Evolutionary conservation across 1,140 invertebrate genomes (phyloP), one percentile per base, ranked within the genome.

Genomic region (Caerostris darwini): DNA sequence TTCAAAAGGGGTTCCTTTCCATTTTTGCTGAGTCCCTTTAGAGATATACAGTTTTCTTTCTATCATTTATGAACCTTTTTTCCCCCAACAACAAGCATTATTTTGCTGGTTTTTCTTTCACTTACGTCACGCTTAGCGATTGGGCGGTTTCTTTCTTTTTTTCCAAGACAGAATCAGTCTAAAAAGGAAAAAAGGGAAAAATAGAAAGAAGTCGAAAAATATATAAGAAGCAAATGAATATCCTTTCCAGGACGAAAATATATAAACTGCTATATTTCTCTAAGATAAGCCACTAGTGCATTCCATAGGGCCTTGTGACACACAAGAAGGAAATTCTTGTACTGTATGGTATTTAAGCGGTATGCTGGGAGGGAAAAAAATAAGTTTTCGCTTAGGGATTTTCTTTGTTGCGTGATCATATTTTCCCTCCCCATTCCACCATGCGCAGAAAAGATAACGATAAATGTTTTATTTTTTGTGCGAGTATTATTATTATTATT

Each of bases 361-460:
- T 71, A 82, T 91, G 82, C 58, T 85, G 85, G 90, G 67, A 61
- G 82, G 89, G 89, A 58, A 91, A 61, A 69, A 77, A 89, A 85
- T 59, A 92, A 92, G 90, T 92, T 92, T 92, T 92, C 90, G 90
- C 34, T 50, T 19, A 58, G 90, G 90, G 90, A 92, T 92, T 90
- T 90, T 92, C 82, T 85, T 92, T 92, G 90, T 92, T 92, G 90
- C 90, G 81, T 92, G 90, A 92, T 92, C 90, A 92, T 92, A 92
- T 92, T 92, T 92, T 92, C 77, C 81, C 71, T 92, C 59, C 90
- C 90, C 81, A 57, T 85, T 85, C 54, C n/a, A n/a, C n/a, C 90
- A 85, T 92, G 90, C 17, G 90, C 54, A 64, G 81, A 81, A 67
- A 69, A 92, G 90, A 92, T 92, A 92, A 92, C 77, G 90, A 83